Base-by-base conservation (phyloP, 35 echinoderm and acorn worm species). In the Lytechinus pictus region DNA sequence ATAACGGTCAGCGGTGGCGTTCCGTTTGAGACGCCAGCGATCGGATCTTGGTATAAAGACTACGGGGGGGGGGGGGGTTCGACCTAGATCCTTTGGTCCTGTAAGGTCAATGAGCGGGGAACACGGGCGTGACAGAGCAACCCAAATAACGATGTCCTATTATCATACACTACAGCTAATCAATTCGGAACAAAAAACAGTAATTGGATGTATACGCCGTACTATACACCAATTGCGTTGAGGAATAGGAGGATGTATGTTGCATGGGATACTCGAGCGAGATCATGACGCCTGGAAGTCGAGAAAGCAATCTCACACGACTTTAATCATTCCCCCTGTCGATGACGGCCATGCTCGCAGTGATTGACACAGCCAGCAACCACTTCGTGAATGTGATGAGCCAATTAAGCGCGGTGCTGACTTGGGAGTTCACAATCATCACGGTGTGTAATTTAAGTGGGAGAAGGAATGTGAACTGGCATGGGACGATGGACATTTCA, bases 261-360 rank as follows among this genome's bases (percentile, higher is more conserved):
- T 24, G 66, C n/a, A 79, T 58, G 1, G 66, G 66, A 14, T 14
- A 79, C 66, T 16, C 66, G 16, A 79, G 16, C 66, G 66, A 79
- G 19, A 79, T 79, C 66, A 79, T 16, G 66, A 79, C 66, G 66
- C 66, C 66, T 19, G 66, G 14, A 79, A 79, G 66, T 79, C 66
- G 66, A 79, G 66, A 79, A 79, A 79, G 66, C 66, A 79, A 79
- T 79, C 66, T 79, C 66, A 79, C 66, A 79, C 66, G 66, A 24
- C 19, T 79, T 79, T 79, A 79, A 79, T 79, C 66, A 79, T 79
- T 79, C 66, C 66, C 66, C 21, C 66, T 79, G 66, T 79, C 66
- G 66, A 79, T 79, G 66, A 79, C 66, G 66, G n/a, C 66, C 66
- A 79, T 24, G 66, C 66, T n/a, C 14, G 66, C 66, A 24, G 66